These are phyloP conservation scores for Orcinus orca DNA, from an alignment of 2,113 vertebrate genomes.

Conservation along the genomic window DNA sequence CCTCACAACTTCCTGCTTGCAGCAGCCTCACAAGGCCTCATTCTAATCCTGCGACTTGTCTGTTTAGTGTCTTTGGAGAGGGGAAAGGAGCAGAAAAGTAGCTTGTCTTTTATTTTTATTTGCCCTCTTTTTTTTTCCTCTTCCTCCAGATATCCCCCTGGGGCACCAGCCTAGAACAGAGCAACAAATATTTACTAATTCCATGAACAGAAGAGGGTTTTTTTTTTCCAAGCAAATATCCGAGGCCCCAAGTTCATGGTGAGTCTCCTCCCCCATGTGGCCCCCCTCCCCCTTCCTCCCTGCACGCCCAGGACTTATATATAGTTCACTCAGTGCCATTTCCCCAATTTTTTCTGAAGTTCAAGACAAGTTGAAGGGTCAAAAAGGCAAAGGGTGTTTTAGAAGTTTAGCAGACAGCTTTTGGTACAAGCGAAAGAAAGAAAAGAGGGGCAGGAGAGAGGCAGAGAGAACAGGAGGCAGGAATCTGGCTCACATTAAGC, in stretches of 20 bases:
- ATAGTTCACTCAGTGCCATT: slow-evolving; percentile 76
- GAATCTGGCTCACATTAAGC: slow-evolving; percentile 77
- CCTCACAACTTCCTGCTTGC: slow-evolving; percentile 74
- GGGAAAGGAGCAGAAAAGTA: slow-evolving; percentile 74
- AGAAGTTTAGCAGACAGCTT: slow-evolving; percentile 88
- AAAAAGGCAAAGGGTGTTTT: slow-evolving; percentile 90
- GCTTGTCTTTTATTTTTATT: slow-evolving; percentile 79
- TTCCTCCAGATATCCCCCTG: slow-evolving; percentile 68
- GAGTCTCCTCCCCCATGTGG: slow-evolving; percentile 24
- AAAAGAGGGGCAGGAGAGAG: not conserved
- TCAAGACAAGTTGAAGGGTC: slow-evolving; percentile 91
- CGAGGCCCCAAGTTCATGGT: slow-evolving; percentile 70
- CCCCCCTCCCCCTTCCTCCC: not conserved
- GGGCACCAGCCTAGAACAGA: slow-evolving; percentile 80
- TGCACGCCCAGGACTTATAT: slow-evolving; percentile 60
- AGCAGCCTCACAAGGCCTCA: slow-evolving; percentile 73
- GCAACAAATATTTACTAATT: slow-evolving; percentile 89
- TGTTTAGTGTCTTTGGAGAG: slow-evolving; percentile 84
- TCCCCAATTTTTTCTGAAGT: slow-evolving; percentile 84
- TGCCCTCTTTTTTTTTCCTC: not conserved
- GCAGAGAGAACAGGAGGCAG: slow-evolving; percentile 30
- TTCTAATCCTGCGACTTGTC: slow-evolving; percentile 79
- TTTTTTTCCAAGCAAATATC: slow-evolving; percentile 45
- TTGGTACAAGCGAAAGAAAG: slow-evolving; percentile 71
- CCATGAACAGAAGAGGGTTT: slow-evolving; percentile 82